Base-by-base conservation (phyloP, 2,797 vertebrate species). In the Poeciliopsis infans region DNA sequence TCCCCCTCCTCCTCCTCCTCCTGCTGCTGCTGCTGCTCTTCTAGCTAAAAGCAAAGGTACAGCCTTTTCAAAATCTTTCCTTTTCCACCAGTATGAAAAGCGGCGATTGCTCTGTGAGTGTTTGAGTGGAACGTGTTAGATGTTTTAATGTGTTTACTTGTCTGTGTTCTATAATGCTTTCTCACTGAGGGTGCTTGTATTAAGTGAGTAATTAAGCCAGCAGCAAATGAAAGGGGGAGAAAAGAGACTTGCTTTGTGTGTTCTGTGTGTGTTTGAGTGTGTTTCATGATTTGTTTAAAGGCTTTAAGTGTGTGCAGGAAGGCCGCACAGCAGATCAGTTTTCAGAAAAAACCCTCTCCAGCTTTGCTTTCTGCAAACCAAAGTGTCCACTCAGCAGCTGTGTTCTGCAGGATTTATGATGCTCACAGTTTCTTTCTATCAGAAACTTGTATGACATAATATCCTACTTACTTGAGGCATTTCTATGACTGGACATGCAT, bases 1-100 rank as follows among this genome's bases (percentile, higher is more conserved):
- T 55, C 79, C 85, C 88, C 91, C 0, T 90, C 90, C 0, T 77
- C 84, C 88, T 91, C 84, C 88, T 91, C 82, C 83, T 90, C 88
- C 0, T 90, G 49, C 87, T 53, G 80, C 85, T 89, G 84, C 87
- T 91, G 82, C 82, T 86, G 75, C 83, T 90, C 91, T 0, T 80
- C 89, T 97, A 99, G 98, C 97, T 97, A 99, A 98, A 97, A 97
- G 97, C 96, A 99, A 99, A 99, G 98, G 98, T 99, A 99, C 96
- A 96, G 94, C 95, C 86, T 89, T 75, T 86, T 95, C 97, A 90
- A 86, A 95, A 95, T 94, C 90, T 91, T 91, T 91, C 86, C 69
- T 87, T 92, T 94, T 85, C 85, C 86, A 39, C 75, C 90, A 90
- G 47, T 92, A 92, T 94, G 92, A 92, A 92, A 92, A 88, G 79